Evolutionary conservation across 2,113 vertebrate species (phyloP).

Genomic region (Lampris incognitus): DNA sequence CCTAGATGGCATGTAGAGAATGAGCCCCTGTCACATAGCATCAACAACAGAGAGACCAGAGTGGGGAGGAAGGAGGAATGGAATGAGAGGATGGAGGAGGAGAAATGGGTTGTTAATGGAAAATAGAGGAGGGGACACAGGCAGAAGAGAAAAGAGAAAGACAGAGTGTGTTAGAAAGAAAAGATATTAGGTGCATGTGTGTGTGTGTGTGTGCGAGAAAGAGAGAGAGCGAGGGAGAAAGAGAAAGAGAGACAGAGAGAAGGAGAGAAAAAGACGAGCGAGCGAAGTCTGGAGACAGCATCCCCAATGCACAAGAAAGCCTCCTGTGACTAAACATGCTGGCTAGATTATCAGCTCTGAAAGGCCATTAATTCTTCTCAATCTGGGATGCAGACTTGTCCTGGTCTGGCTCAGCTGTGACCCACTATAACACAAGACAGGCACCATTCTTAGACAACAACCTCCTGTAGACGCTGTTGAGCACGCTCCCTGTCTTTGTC

Average conservation of each 20-base stretch:
- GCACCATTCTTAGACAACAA: constrained; percentile 67
- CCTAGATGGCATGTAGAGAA: constrained; percentile 62
- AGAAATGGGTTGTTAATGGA: constrained; percentile 18
- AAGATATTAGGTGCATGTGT: neutral
- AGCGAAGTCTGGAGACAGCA: constrained; percentile 18
- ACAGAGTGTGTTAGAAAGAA: constrained; percentile 6
- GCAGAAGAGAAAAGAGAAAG: neutral
- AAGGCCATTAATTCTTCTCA: constrained; percentile 60
- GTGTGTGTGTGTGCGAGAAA: neutral
- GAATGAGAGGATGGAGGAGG: constrained; percentile 27
- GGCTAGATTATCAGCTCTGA: constrained; percentile 63
- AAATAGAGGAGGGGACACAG: constrained; percentile 36
- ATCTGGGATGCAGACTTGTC: constrained; percentile 52
- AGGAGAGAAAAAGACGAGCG: neutral
- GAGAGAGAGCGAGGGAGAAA: constrained; percentile 15
- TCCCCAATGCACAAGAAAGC: constrained; percentile 47
- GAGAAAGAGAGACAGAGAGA: constrained; percentile 5
- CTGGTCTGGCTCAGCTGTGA: constrained; percentile 42
- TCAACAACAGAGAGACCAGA: constrained; percentile 43
- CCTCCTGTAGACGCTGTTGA: constrained; percentile 24
- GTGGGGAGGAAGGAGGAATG: constrained; percentile 33
- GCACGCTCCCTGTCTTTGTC: constrained; percentile 33
- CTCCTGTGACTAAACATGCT: constrained; percentile 59
- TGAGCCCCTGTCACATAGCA: constrained; percentile 59
- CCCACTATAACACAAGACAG: constrained; percentile 34